phyloP scores from a whole-genome alignment of 2,888 invertebrate genomes.

The Pollenia labialis region DNA sequence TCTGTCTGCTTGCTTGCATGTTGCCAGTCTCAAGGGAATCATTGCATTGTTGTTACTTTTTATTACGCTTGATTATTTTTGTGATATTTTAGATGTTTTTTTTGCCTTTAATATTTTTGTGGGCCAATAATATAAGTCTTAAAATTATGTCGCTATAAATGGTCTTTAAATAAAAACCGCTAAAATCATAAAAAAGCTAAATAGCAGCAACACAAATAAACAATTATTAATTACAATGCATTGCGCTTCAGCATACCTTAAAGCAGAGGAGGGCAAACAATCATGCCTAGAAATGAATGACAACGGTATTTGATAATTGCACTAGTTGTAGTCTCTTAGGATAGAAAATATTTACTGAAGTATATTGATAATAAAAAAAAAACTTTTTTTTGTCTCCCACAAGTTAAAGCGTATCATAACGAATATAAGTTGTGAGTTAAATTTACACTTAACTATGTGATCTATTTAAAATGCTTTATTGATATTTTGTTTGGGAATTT shows the following conservation, averaged over 20 bases:
- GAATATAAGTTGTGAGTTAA: too few relatives aligned
- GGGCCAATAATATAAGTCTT: conserved; percentile 73
- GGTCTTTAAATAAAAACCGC: conserved; percentile 73
- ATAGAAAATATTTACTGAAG: not conserved
- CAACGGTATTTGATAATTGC: conserved; percentile 35
- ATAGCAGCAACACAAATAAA: conserved; percentile 26
- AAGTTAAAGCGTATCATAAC: not conserved
- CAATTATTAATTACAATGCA: conserved; percentile 72
- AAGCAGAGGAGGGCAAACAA: conserved; percentile 57
- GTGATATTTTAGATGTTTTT: conserved; percentile 32
- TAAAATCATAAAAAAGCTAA: conserved; percentile 28
- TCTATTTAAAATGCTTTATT: too few relatives aligned
- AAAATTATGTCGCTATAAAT: conserved; percentile 73
- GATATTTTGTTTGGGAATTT: too few relatives aligned
- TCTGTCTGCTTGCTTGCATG: conserved; percentile 32
- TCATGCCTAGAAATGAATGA: conserved; percentile 1
- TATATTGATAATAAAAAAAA: conserved; percentile 27
- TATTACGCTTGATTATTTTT: conserved; percentile 63
- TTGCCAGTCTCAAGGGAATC: conserved; percentile 70
- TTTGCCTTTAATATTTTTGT: conserved; percentile 69
- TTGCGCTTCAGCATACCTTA: conserved; percentile 33
- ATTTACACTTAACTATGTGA: too few relatives aligned
- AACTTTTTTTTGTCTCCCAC: conserved; percentile 18
- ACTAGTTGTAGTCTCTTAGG: conserved; percentile 31
- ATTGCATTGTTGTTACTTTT: conserved; percentile 69